Evolutionary conservation across 1,140 invertebrate species (phyloP).

Genomic region (Coptotermes formosanus): DNA sequence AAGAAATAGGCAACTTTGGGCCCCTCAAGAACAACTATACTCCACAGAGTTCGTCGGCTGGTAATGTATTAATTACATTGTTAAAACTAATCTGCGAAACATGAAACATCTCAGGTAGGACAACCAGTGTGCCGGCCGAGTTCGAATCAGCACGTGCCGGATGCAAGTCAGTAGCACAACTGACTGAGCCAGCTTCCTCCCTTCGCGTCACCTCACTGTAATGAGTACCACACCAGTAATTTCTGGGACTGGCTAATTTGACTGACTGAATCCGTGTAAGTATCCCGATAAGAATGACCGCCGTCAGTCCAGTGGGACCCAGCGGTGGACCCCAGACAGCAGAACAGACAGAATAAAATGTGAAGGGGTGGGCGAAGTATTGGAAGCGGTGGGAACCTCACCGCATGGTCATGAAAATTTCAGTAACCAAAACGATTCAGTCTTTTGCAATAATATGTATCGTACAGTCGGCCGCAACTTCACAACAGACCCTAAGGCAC

Average conservation of each 20-base stretch:
- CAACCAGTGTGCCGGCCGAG: no score
- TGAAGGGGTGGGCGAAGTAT: not conserved
- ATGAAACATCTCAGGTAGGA: no score
- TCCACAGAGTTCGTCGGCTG: no score
- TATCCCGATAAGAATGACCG: not conserved
- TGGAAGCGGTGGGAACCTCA: not conserved
- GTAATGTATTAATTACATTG: no score
- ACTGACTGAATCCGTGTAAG: not conserved
- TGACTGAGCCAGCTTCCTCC: no score
- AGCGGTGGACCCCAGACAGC: not conserved
- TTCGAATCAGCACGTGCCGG: no score
- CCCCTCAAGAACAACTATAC: no score
- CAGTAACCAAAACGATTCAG: constrained; percentile 12
- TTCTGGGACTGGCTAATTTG: not conserved
- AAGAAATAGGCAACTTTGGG: no score
- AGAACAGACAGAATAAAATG: not conserved
- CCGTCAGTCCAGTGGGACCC: not conserved
- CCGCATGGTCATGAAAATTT: not conserved
- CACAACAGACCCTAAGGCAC: not conserved
- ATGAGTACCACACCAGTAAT: no score
- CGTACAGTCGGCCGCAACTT: not conserved
- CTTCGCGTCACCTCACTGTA: no score
- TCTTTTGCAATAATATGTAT: not conserved
- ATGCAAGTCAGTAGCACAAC: no score
- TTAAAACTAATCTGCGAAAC: no score